Base-by-base conservation (phyloP, 37 sponge, comb jelly and placozoan species). In the Geodia barretti region DNA sequence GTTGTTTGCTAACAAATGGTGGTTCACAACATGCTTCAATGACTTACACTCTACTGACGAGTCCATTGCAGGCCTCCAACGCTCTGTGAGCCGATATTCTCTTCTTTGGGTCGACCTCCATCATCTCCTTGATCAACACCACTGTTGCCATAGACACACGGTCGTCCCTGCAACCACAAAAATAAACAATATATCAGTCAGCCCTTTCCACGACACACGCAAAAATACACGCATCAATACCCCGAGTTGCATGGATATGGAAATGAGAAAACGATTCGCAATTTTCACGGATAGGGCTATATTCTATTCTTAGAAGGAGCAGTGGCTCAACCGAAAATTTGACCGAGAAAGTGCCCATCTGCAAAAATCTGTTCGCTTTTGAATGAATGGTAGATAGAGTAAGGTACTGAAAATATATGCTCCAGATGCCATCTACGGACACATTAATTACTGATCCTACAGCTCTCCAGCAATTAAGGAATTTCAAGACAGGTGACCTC, bases 31-130 rank as follows among this genome's bases (percentile, higher is more conserved):
- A n/a, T n/a, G n/a, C n/a, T n/a, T n/a, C 47, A 60, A 64, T 21
- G 21, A 77, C 83, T 73, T 73, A 92, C 93, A 84, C n/a, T 82
- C 68, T 62, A 17, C 82, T 81, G n/a, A 92, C 64, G 4, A 69
- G 78, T 24, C 60, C 72, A 36, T 80, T 71, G 2, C 64, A 64
- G 19, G 78, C 47, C 19, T 86, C 79, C 28, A 84, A 41, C 3
- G 84, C 62, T 40, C 60, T 64, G 5, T 36, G 31, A 47, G 86
- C 93, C n/a, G 93, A 88, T 29, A 89, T 64, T 25, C 93, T 66
- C 43, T 71, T 72, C 2, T 29, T 43, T 4, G 77, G 66, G 19
- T 92, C 79, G 39, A 76, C 62, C 62, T 73, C 75, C 7, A 92
- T 83, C 31, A 92, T 54, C 65, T 86, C 63, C 17, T 70, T 71